phyloP scores from a whole-genome alignment of 2,113 vertebrate species.

The Cinclus cinclus region DNA sequence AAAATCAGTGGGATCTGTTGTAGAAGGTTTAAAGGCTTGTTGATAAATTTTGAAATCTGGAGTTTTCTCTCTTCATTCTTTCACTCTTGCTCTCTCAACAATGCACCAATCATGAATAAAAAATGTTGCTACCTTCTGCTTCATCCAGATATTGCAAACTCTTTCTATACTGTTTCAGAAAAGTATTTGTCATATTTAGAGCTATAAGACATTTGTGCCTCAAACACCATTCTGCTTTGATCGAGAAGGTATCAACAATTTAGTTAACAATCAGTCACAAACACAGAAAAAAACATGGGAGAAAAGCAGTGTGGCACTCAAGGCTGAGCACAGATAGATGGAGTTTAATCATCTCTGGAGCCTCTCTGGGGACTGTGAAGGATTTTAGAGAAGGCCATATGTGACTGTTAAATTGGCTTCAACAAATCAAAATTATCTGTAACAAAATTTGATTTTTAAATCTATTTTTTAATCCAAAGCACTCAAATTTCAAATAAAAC shows the following conservation, averaged over 20 bases:
- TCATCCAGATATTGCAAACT: background rate
- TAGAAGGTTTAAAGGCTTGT: background rate
- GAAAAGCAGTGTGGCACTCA: background rate
- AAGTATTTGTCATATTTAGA: background rate
- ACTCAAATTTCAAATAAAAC: background rate
- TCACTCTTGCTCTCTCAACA: background rate
- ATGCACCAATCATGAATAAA: background rate
- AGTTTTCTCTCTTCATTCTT: background rate
- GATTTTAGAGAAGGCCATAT: background rate
- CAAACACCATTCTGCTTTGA: background rate
- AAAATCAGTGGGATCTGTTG: background rate
- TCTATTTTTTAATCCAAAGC: background rate
- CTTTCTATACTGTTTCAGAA: background rate
- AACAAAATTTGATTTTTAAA: background rate
- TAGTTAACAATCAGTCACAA: background rate
- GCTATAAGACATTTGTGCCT: background rate
- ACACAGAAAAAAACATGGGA: background rate
- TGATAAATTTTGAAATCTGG: background rate
- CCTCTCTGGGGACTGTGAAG: background rate
- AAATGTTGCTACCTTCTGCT: background rate
- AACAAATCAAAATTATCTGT: background rate
- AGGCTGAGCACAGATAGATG: background rate
- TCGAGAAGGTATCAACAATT: background rate
- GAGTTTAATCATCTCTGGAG: background rate
- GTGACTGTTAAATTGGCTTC: background rate